Evolutionary conservation across 2,888 invertebrate genomes (phyloP).

Genomic region (Selenia dentaria): DNA sequence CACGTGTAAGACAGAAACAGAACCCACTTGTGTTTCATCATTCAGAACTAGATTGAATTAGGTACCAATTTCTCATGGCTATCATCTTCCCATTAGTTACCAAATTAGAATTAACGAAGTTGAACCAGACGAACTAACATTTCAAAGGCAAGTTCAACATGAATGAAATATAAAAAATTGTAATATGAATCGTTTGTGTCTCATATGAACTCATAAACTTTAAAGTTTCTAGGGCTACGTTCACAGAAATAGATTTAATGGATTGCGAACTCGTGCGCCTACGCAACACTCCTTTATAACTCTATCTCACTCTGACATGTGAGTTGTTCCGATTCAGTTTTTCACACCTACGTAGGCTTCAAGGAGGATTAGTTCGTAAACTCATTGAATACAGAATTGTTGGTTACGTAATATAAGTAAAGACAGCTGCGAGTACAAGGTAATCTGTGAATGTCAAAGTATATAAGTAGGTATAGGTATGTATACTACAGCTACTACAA

Average conservation of each 20-base stretch:
- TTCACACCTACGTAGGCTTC: constrained; percentile 53
- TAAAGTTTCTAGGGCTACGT: constrained; percentile 37
- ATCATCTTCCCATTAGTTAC: constrained; percentile 9
- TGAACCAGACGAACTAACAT: neutral
- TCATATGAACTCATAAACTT: constrained; percentile 32
- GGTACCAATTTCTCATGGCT: constrained; percentile 11
- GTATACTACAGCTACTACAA: no score
- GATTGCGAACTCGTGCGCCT: constrained; percentile 39
- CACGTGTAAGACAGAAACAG: neutral
- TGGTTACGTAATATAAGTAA: constrained; percentile 10
- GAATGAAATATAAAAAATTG: constrained; percentile 6
- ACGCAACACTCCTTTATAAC: constrained; percentile 36
- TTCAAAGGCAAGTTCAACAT: constrained; percentile 23
- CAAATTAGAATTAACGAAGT: constrained; percentile 10
- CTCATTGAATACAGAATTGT: constrained; percentile 41
- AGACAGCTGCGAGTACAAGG: constrained; percentile 3
- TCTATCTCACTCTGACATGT: constrained; percentile 29
- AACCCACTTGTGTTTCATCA: neutral
- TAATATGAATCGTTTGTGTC: constrained; percentile 18
- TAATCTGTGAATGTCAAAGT: constrained; percentile 9
- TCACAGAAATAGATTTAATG: constrained; percentile 53
- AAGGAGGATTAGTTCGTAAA: constrained; percentile 59
- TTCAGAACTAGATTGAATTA: neutral
- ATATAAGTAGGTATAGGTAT: no score
- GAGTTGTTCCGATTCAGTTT: constrained; percentile 26